Evolutionary conservation across 1,140 invertebrate species (phyloP).

Genomic region (Drosophila parvula): DNA sequence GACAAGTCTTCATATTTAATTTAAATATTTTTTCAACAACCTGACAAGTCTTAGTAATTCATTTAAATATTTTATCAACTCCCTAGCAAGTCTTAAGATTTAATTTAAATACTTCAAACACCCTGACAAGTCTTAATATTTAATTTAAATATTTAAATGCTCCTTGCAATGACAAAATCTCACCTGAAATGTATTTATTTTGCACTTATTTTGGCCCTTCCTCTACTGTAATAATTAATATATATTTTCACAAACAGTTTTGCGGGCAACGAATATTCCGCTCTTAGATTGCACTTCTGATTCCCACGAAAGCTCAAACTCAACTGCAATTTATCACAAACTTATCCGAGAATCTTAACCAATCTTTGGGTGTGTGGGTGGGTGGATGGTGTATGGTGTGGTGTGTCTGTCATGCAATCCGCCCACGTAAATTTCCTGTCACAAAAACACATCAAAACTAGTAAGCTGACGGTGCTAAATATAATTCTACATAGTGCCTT

Average conservation of each 20-base stretch:
- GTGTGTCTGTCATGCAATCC: conserved; percentile 2
- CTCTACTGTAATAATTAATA: not conserved
- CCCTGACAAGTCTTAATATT: too few species aligned
- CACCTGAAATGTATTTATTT: not conserved
- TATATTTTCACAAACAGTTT: not conserved
- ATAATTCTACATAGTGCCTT: not conserved
- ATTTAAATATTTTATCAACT: too few species aligned
- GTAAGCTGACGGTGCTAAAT: conserved; percentile 14
- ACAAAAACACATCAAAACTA: conserved; percentile 18
- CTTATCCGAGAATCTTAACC: not conserved
- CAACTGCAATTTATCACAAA: conserved; percentile 17
- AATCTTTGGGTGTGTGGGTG: not conserved
- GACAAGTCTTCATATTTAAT: too few species aligned
- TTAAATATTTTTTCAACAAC: too few species aligned
- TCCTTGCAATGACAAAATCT: not conserved
- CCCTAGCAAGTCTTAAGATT: too few species aligned
- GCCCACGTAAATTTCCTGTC: conserved; percentile 17
- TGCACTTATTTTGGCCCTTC: not conserved
- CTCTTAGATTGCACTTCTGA: conserved; percentile 3
- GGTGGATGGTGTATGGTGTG: too few species aligned
- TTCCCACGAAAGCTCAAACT: conserved; percentile 4
- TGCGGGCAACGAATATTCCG: not conserved
- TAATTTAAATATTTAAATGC: not conserved
- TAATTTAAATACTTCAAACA: too few species aligned
- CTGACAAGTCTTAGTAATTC: too few species aligned